Base-by-base conservation (phyloP, 2,888 invertebrate species). In the Scaptomyza caliginosa region DNA sequence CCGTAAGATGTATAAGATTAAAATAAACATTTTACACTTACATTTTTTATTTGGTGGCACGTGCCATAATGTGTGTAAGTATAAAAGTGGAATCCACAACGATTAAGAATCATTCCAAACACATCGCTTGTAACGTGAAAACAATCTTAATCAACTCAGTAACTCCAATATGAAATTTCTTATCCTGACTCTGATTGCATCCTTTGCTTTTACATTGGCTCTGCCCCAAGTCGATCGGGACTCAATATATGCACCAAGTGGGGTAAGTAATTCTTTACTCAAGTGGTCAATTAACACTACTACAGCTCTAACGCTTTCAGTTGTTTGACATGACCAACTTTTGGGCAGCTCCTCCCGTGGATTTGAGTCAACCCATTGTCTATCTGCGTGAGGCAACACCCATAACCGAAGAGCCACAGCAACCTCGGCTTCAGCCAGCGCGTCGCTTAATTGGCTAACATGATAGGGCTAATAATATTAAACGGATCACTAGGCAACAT, bases 141-240 rank as follows among this genome's bases (percentile, higher is more conserved):
- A 59, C 45, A 42, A 51, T 10, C 8, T 38, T 11, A 6, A 1
- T 17, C 4, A 8, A 19, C n/a, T 1, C 16, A 23, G 42, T 7
- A 21, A 5, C 10, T 23, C 2, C 43, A 68, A 59, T 34, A 82
- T 83, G 82, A 77, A 75, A 49, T 16, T 48, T 2, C 40, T 65
- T 50, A 40, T 67, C 26, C 28, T 73, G 10, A 38, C 24, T 19
- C 23, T 86, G 4, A 30, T 74, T 43, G 56, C 67, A 13, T 26
- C 19, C 38, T 7, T 86, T 38, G 49, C 63, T 8, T 16, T 74
- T 4, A 60, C 55, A 2, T 42, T 65, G 24, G 81, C 63, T 4
- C 17, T 24, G 4, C 86, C 82, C 4, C 82, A 82, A 28, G 4
- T 82, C 2, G 77, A 77, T 16, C 81, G 65, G 7, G 86, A 73